Base-by-base conservation (phyloP, 92 coral and sea anemone genomes). In the Montipora capitata region DNA sequence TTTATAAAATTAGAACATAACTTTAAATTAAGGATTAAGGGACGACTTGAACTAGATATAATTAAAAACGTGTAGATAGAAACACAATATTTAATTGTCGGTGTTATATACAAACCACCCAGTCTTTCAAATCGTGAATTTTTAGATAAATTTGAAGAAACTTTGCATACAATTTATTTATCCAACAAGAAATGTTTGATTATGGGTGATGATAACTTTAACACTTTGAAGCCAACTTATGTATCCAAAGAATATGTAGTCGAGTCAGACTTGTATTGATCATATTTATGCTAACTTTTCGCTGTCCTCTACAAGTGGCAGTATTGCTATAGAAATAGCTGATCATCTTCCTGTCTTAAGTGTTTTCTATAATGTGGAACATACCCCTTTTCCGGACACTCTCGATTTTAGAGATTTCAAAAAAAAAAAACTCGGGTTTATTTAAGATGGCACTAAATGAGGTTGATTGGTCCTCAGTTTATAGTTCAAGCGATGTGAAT, bases 391-490 rank as follows among this genome's bases (percentile, higher is more conserved):
- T 86, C 84, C 90, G 44, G 84, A 86, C 68, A 86, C 38, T 14
- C 65, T 86, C 38, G 90, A 86, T 40, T 76, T 77, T 76, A 76
- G 90, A 76, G 81, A 78, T 76, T 86, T 86, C 40, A 77, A 85
- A 54, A 76, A 27, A 72, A 43, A 65, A 65, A 1, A 62, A 62
- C n/a, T 57, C 40, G 51, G 58, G 62, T 40, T 7, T 64, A 59
- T 85, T 85, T 43, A 78, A 68, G 39, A 48, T 8, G 38, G 84
- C 66, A 2, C 45, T 85, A 64, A 43, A 75, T 40, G 20, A 65
- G 39, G 62, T 59, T 49, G 52, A 85, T 0, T 85, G 90, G 90
- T 74, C 84, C 13, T 17, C 83, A 63, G 90, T 76, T 38, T 77
- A 76, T 75, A 85, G 68, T 66, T 52, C 68, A 56, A 85, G 54